These are phyloP conservation scores for Nudaria mundana DNA, from an alignment of 2,888 invertebrate genomes.

Conservation along the genomic window DNA sequence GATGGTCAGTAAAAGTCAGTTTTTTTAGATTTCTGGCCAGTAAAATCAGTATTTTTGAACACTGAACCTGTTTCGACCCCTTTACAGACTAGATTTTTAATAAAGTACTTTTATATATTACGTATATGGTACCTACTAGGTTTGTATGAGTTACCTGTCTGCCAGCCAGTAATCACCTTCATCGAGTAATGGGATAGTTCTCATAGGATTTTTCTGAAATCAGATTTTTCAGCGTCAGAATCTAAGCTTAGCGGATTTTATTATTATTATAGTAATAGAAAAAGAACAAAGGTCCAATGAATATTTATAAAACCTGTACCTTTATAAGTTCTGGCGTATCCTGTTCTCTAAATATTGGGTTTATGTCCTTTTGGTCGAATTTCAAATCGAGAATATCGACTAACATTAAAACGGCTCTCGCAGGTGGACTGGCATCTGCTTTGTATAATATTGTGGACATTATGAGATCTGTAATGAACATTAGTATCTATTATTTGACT, in stretches of 20 bases:
- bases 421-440: conserved; percentile 59
- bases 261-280: background rate
- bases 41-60: too few relatives aligned
- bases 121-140: too few relatives aligned
- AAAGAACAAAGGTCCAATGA: background rate
- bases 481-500: background rate
- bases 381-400: conserved; percentile 54
- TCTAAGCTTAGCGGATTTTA: background rate
- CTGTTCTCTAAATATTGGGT: conserved; percentile 61
- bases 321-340: conserved; percentile 56
- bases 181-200: conserved; percentile 59
- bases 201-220: conserved; percentile 72
- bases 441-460: conserved; percentile 51
- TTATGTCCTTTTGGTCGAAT: conserved; percentile 45
- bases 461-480: background rate
- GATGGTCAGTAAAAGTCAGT: too few relatives aligned
- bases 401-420: conserved; percentile 62
- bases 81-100: too few relatives aligned
- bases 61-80: too few relatives aligned
- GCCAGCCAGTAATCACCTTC: conserved; percentile 60
- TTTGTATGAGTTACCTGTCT: conserved; percentile 61
- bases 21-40: too few relatives aligned
- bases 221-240: background rate
- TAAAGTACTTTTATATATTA: too few relatives aligned
- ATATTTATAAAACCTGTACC: conserved; percentile 31